Percentiles rank a stretch among this genome's conserved stretches.
Evolutionary conservation across 2,113 vertebrate genomes (phyloP).

Genomic region (Peromyscus californicus): DNA sequence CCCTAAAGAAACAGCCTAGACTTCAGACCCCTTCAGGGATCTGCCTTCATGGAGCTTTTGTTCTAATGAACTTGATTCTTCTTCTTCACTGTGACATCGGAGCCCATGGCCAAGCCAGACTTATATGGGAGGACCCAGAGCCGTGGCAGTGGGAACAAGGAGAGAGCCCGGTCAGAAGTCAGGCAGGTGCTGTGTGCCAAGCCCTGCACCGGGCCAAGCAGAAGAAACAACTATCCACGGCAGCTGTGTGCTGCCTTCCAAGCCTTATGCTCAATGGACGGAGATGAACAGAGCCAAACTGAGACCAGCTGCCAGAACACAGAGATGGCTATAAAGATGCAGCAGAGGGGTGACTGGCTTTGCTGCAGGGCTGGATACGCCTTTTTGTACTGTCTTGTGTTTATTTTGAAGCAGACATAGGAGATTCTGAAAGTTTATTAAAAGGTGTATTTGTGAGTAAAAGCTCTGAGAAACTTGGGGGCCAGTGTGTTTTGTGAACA

Average conservation of each 20-base stretch:
- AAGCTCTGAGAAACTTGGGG: not conserved
- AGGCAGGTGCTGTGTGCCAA: not conserved
- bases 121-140: accelerated
- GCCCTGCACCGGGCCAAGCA: not conserved
- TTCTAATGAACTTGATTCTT: not conserved
- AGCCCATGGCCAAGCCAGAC: not conserved
- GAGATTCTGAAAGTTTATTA: constrained; percentile 7
- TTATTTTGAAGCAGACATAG: constrained; percentile 17
- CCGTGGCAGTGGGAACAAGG: accelerated
- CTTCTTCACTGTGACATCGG: not conserved
- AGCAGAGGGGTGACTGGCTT: not conserved
- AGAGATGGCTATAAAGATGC: accelerated
- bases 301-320: not conserved
- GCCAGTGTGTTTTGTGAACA: not conserved
- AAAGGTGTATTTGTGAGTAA: not conserved
- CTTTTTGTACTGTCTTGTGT: not conserved
- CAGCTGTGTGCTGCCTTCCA: not conserved
- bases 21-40: not conserved
- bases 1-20: not conserved
- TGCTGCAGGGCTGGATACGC: too few relatives aligned
- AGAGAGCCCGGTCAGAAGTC: too few relatives aligned
- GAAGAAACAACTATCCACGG: not conserved
- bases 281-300: not conserved
- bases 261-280: not conserved
- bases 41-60: not conserved